A percentile compares a stretch with the other conserved stretches of the same genome.
phyloP scores from a whole-genome alignment of 2,113 vertebrate species.

The Balaenoptera acutorostrata region DNA sequence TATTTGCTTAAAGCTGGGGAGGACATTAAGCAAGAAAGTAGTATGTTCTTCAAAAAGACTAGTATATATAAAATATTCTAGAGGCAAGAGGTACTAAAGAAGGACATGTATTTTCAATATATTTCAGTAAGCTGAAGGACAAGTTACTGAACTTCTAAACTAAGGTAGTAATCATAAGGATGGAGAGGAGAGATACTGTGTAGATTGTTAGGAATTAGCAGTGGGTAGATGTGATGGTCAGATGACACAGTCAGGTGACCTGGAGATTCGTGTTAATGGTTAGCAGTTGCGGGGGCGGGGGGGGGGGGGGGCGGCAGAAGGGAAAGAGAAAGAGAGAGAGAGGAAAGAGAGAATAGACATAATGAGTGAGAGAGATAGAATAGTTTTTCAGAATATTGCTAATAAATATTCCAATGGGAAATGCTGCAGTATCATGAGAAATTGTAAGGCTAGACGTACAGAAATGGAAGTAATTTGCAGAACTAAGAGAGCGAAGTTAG shows the following conservation, averaged over 20 bases:
- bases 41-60: background rate
- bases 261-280: background rate
- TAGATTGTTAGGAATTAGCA: background rate
- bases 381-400: background rate
- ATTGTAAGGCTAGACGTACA: background rate
- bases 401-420: background rate
- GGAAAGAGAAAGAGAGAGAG: background rate
- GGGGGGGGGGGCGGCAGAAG: background rate
- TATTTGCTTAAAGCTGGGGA: background rate
- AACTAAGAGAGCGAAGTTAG: background rate
- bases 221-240: background rate
- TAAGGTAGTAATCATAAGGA: background rate
- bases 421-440: background rate
- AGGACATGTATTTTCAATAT: background rate
- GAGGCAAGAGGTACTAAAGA: background rate
- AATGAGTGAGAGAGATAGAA: background rate
- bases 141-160: background rate
- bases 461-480: background rate
- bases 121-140: background rate
- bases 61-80: background rate
- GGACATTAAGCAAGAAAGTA: background rate
- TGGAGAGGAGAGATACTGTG: background rate
- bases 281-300: background rate
- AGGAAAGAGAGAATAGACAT: background rate
- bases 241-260: background rate